Percentiles rank a stretch among this genome's conserved stretches.
Conservation (phyloP, 2,113 vertebrate species). For the Neotoma lepida region DNA sequence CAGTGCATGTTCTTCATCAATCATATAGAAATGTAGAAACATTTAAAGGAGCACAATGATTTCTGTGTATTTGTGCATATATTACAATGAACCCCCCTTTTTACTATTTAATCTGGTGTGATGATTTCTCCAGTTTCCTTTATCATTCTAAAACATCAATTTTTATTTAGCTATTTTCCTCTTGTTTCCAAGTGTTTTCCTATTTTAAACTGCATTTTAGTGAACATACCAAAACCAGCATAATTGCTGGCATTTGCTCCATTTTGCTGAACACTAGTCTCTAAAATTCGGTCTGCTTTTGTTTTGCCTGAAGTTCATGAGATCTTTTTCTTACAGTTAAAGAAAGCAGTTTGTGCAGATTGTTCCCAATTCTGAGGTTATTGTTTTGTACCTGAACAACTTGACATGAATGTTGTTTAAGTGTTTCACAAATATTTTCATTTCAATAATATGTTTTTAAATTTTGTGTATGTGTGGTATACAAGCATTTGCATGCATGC, state of each 20-base stretch:
- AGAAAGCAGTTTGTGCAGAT: neutral
- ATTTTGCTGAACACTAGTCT: neutral
- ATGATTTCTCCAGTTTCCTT: neutral
- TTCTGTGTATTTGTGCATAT: neutral
- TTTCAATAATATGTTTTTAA: neutral
- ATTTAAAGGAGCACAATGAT: neutral
- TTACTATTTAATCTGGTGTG: neutral
- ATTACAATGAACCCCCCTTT: neutral
- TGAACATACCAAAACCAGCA: neutral
- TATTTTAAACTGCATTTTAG: slow-evolving; percentile 22
- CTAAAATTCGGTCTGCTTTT: neutral
- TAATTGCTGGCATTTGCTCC: neutral
- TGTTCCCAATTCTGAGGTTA: neutral
- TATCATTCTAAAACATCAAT: neutral
- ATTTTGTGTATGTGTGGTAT: neutral
- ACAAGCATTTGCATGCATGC: neutral
- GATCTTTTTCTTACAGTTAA: neutral
- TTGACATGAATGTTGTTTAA: neutral
- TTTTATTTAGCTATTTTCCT: neutral
- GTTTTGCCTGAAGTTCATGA: neutral
- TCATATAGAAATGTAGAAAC: neutral
- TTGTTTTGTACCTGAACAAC: neutral
- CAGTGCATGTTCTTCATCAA: neutral
- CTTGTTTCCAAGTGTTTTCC: neutral
- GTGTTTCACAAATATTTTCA: neutral